Evolutionary conservation across 2,888 invertebrate species (phyloP).

Genomic region (Blomia tropicalis): DNA sequence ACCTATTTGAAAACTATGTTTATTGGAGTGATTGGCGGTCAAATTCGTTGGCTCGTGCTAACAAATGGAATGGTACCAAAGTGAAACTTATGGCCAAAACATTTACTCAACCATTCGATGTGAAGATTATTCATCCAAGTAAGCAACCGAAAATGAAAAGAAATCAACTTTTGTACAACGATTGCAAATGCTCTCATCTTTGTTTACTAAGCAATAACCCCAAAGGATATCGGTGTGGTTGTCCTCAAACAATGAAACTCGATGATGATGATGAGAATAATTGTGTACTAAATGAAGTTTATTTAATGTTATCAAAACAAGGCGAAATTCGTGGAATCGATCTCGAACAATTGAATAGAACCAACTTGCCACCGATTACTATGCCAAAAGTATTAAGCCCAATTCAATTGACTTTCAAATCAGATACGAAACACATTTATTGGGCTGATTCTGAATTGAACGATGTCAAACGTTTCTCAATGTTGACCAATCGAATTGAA

Average conservation of each 20-base stretch:
- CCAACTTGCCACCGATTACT: slow-evolving; percentile 64
- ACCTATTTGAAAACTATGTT: slow-evolving; percentile 65
- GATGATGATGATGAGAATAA: slow-evolving; percentile 48
- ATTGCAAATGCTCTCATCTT: slow-evolving; percentile 64
- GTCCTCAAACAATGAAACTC: slow-evolving; percentile 70
- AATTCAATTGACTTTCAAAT: slow-evolving; percentile 51
- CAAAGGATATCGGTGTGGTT: slow-evolving; percentile 52
- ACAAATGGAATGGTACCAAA: slow-evolving; percentile 66
- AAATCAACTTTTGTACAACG: slow-evolving; percentile 41
- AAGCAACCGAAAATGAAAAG: slow-evolving; percentile 47
- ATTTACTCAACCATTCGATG: slow-evolving; percentile 73
- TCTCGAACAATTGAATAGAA: slow-evolving; percentile 53
- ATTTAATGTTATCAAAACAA: slow-evolving; percentile 55
- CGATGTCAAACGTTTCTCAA: slow-evolving; percentile 51
- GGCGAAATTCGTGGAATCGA: slow-evolving; percentile 70
- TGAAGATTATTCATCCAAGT: slow-evolving; percentile 62
- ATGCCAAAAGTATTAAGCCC: slow-evolving; percentile 52
- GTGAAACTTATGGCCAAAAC: slow-evolving; percentile 62
- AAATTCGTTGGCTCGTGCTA: slow-evolving; percentile 65
- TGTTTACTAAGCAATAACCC: slow-evolving; percentile 50
- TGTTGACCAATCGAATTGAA: slow-evolving; percentile 51
- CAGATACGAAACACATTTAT: slow-evolving; percentile 50
- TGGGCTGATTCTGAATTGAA: slow-evolving; percentile 61
- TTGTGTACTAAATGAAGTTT: slow-evolving; percentile 59
- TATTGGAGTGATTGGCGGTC: slow-evolving; percentile 91